phyloP scores from a whole-genome alignment of 2,113 vertebrate species.

The Oreochromis tanganicae region DNA sequence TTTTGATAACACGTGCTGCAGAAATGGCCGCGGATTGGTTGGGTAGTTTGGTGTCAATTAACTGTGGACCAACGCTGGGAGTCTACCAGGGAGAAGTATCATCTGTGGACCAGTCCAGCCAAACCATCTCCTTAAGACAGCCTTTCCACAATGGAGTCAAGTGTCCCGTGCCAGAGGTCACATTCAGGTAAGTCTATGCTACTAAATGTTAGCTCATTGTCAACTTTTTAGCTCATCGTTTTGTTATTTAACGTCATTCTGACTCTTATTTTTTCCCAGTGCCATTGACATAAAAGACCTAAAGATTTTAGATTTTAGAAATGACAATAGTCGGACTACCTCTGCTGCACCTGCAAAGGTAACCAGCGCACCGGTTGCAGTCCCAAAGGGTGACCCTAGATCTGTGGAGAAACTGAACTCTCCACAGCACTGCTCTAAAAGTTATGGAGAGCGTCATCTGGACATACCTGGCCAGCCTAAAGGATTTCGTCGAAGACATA shows the following conservation, averaged over 20 bases:
- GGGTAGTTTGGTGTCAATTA: conserved; percentile 94
- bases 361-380: conserved; percentile 79
- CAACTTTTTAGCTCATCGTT: neutral
- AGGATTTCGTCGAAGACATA: conserved; percentile 89
- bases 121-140: conserved; percentile 91
- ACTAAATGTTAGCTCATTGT: neutral
- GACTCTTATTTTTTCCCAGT: conserved; percentile 56
- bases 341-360: conserved; percentile 55
- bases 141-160: conserved; percentile 97
- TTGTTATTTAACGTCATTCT: neutral
- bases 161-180: conserved; percentile 95
- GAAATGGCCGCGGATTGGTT: conserved; percentile 92
- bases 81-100: conserved; percentile 95
- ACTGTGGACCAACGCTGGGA: conserved; percentile 89
- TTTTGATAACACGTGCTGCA: neutral
- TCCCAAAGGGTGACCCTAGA: conserved; percentile 79
- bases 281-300: conserved; percentile 96
- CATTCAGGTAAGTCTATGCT: conserved; percentile 82
- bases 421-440: conserved; percentile 87
- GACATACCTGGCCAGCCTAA: conserved; percentile 82
- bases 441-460: conserved; percentile 85
- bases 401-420: conserved; percentile 62
- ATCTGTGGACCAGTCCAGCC: conserved; percentile 90
- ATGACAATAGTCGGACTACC: conserved; percentile 60
- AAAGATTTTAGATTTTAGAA: conserved; percentile 86